Evolutionary conservation across 2,888 invertebrate genomes (phyloP), one percentile per base, ranked within the genome.

Genomic region (Mythimna impura): DNA sequence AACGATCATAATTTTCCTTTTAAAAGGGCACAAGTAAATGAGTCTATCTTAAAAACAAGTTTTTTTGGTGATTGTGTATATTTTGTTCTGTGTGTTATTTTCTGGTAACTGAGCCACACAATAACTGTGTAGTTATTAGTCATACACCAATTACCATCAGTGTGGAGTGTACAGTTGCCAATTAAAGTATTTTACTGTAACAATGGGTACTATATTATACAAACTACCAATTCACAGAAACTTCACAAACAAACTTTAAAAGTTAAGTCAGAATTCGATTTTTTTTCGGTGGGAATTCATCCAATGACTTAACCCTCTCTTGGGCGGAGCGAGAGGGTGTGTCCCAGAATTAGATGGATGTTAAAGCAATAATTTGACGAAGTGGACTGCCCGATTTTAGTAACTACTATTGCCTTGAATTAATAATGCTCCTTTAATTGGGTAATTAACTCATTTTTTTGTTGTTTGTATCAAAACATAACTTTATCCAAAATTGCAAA

Each of bases 81-180:
- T 25, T 25, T 25, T 25, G 25, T 25, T 25, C 1, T 25, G 25
- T 50, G 20, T 17, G 8, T 9, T 7, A 52, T n/a, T 52, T 34
- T 34, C 3, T 40, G 9, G 20, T 50, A 50, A 43, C 17, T 34
- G 25, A 60, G 36, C 52, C 40, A 55, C 30, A 66, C 30, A n/a
- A 54, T 3, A 25, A 30, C n/a, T 14, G 61, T 60, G 25, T 30
- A 40, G 14, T 43, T 43, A 60, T 64, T 78, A 65, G 70, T 77
- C 75, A 75, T 58, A 70, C 78, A 77, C 60, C 25, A 76, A 55
- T 78, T 78, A 78, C 5, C n/a, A 65, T n/a, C 54, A 55, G 25
- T 54, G 54, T 17, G n/a, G 25, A 34, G 30, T 58, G 30, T 52
- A 34, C 52, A 30, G 20, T 54, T 30, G n/a, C 62, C 34, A 70